Evolutionary conservation across 2,888 invertebrate genomes (phyloP), one percentile per base, ranked within the genome.

Genomic region (Tanypteryx hageni): DNA sequence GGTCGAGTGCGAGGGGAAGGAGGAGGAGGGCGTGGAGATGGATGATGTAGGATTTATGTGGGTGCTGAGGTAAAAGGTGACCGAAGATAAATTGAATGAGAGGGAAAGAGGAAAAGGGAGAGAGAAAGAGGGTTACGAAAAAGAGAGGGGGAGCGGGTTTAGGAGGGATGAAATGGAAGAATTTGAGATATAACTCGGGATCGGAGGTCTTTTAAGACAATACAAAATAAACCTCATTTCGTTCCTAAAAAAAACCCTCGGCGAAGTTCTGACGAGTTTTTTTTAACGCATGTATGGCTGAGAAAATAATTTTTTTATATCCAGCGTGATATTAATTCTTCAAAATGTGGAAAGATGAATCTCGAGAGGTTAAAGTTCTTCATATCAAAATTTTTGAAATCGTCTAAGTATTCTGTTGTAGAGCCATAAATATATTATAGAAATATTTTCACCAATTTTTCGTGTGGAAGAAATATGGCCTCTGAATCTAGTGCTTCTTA

Each of bases 191-290:
- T 76, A 61, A 58, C 61, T 11, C 14, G 83, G 86, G 61, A 59
- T 86, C 86, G 10, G 61, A 86, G 44, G 18, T 68, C 89, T 89
- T 89, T 89, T 64, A 89, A 89, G 89, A 89, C 89, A 64, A 44
- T 89, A 64, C 18, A 89, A 14, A 22, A 44, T 18, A 89, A 89
- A 89, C 31, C 89, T 68, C 31, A 89, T 89, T 89, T 89, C 18
- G 89, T 18, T 61, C 44, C 89, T 44, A 44, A 44, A 44, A 44
- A 44, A 44, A 44, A 44, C 44, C 44, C 44, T 44, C 44, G 1
- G 44, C 44, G 44, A 44, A 44, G 44, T 44, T 44, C 44, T 44
- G 44, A 44, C 44, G 44, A 44, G 44, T 44, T 44, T 44, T 44
- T n/a, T 44, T 44, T 44, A 44, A 44, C 44, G 44, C 44, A 44